Percentiles rank a stretch among this genome's conserved stretches.
phyloP scores from a whole-genome alignment of 1,140 invertebrate genomes.

The Planococcus citri region DNA sequence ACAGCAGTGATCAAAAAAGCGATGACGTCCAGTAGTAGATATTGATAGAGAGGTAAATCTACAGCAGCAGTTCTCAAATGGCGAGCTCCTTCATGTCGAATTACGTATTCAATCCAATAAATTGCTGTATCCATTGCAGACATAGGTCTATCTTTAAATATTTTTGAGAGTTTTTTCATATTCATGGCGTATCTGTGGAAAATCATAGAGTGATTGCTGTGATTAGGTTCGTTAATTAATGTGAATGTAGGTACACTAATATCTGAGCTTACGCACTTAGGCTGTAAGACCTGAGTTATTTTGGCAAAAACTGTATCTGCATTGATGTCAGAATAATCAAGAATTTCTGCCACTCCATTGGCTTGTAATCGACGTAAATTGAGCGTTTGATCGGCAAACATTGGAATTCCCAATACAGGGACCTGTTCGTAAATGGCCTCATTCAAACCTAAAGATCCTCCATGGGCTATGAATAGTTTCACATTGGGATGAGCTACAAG shows the following conservation, averaged over 20 bases:
- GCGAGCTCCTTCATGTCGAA: constrained; percentile 34
- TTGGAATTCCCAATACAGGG: constrained; percentile 46
- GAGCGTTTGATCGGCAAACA: constrained; percentile 43
- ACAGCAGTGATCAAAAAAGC: not conserved
- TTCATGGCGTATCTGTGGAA: constrained; percentile 35
- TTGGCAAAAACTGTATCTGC: constrained; percentile 24
- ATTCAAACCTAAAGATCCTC: constrained; percentile 44
- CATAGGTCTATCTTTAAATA: constrained; percentile 43
- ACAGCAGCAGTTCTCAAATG: constrained; percentile 26
- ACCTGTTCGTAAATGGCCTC: constrained; percentile 44
- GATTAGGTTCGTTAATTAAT: too few relatives aligned
- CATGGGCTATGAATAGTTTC: too few relatives aligned
- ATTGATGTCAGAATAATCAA: too few relatives aligned
- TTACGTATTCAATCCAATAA: constrained; percentile 47
- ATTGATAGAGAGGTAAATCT: constrained; percentile 28
- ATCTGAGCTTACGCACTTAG: constrained; percentile 20
- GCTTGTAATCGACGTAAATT: constrained; percentile 33
- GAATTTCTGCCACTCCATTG: constrained; percentile 31
- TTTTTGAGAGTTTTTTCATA: constrained; percentile 38
- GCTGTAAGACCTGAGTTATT: constrained; percentile 14
- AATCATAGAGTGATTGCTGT: too few relatives aligned
- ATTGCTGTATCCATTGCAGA: constrained; percentile 41
- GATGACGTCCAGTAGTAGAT: constrained; percentile 26
- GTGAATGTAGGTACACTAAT: too few relatives aligned
- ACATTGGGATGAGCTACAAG: constrained; percentile 38